These are phyloP conservation scores for Luscinia luscinia DNA, from an alignment of 2,797 vertebrate genomes.

Conservation along the genomic window DNA sequence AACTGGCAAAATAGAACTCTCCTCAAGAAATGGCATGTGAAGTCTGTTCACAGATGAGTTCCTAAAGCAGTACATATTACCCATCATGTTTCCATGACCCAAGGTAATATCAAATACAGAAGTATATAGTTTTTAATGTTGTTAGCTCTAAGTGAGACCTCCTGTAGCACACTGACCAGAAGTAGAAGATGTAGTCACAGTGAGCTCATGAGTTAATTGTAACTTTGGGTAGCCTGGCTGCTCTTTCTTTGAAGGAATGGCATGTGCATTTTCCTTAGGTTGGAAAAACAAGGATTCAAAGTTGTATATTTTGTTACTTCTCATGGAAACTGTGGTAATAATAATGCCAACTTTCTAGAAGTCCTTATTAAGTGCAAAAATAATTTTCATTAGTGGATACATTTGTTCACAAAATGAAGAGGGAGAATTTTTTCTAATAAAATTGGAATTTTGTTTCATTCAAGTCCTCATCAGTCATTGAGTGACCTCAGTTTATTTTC, in stretches of 20 bases:
- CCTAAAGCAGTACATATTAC: neutral
- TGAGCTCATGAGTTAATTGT: neutral
- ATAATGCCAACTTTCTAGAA: neutral
- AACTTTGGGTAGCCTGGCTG: neutral
- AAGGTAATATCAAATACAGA: neutral
- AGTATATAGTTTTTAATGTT: neutral
- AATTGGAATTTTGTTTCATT: neutral
- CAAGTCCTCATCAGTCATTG: constrained; percentile 1
- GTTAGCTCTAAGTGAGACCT: neutral
- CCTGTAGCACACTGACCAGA: neutral
- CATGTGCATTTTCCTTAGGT: neutral
- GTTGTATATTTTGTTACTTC: neutral
- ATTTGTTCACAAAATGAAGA: constrained; percentile 12
- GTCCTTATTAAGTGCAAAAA: neutral
- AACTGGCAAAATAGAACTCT: neutral
- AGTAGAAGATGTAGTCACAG: neutral
- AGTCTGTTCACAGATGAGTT: neutral
- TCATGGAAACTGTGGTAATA: neutral
- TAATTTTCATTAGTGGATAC: neutral
- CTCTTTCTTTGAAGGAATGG: neutral
- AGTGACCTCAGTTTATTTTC: neutral
- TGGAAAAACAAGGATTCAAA: neutral
- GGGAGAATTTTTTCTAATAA: neutral
- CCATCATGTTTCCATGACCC: neutral
- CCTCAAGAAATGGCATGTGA: neutral